phyloP scores from a whole-genome alignment of 2,797 vertebrate species.

The Cephalopachus bancanus region DNA sequence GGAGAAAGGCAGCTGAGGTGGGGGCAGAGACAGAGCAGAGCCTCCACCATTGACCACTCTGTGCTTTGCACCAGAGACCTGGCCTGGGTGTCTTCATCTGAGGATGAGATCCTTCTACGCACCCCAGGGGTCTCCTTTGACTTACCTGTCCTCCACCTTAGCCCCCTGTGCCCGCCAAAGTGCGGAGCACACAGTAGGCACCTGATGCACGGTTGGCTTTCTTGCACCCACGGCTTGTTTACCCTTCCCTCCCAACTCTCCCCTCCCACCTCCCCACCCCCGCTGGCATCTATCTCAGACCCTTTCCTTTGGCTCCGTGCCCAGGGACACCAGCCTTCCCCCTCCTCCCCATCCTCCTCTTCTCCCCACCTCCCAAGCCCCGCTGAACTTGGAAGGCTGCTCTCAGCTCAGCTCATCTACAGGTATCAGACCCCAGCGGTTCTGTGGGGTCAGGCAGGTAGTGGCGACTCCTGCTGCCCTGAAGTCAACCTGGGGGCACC shows the following conservation, averaged over 20 bases:
- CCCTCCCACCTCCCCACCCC: no score
- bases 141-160: not conserved
- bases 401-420: not conserved
- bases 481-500: not conserved
- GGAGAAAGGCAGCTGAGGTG: not conserved
- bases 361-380: no score
- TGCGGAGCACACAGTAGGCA: not conserved
- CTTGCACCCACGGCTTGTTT: not conserved
- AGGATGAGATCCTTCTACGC: not conserved
- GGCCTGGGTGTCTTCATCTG: not conserved
- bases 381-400: not conserved
- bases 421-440: not conserved
- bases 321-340: not conserved
- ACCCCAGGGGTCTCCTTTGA: not conserved
- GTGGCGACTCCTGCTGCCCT: not conserved
- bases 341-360: no score
- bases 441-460: not conserved
- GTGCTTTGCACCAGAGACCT: not conserved
- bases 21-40: not conserved
- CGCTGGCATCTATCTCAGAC: accelerated
- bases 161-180: not conserved
- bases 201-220: not conserved
- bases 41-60: not conserved
- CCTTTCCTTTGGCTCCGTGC: not conserved
- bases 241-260: not conserved